Base-by-base conservation (phyloP, 1,140 invertebrate species). In the Parasteatoda tepidariorum region DNA sequence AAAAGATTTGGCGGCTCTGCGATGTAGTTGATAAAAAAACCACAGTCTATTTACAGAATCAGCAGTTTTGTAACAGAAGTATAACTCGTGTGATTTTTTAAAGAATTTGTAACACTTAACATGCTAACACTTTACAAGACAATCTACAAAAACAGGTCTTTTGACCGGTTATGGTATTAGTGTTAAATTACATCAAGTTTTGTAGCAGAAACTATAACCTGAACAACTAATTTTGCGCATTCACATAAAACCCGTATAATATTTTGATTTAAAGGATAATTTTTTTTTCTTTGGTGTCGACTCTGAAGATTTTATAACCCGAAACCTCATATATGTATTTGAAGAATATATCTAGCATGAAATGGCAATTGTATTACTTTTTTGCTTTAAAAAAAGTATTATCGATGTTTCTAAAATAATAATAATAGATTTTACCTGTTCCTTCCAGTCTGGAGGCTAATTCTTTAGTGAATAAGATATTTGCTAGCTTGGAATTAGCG, bases 391-490 rank as follows among this genome's bases (percentile, higher is more conserved):
- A 22, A 26, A 22, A 15, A 24, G 13, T 24, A 59, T 4, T 9
- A 59, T 0, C 15, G 7, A 26, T 24, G 26, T 5, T 5, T 24
- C 9, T 0, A 57, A n/a, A 62, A 9, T 22, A 38, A 70, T 22
- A 48, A 24, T 18, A 41, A 64, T 18, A 2, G 38, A 22, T 13
- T n/a, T 34, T 67, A 83, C 81, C 81, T 59, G 81, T 74, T 55
- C 93, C 94, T 89, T 95, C 92, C 15, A 97, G 88, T 83, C 93
- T 91, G 84, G 92, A 91, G 0, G 95, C 94, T 73, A 98, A 88
- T 89, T 97, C 96, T 64, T 92, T 90, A 0, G 94, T 94, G 88
- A 97, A 97, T 13, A 94, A 92, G 83, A 98, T 94, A 86, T 97
- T 96, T 0, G 94, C 95, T 86, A 95, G 94, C 89, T 98, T 98